These are phyloP conservation scores for Patiria pectinifera DNA, from an alignment of 53 echinoderm and acorn worm species.

Conservation along the genomic window DNA sequence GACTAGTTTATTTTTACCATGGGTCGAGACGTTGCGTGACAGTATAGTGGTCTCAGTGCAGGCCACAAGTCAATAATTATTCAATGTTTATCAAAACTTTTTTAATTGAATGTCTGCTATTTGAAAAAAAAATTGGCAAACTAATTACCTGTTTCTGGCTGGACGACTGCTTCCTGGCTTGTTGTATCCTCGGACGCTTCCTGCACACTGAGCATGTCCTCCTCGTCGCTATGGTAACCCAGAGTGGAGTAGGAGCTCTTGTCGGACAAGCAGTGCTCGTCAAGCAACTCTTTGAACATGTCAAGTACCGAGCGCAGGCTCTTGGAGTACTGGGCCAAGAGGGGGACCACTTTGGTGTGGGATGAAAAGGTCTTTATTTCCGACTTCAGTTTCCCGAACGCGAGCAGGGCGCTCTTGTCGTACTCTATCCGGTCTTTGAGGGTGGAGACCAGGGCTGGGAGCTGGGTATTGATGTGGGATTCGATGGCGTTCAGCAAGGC, in stretches of 20 bases:
- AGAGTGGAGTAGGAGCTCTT: conserved; percentile 49
- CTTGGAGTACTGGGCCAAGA: conserved; percentile 82
- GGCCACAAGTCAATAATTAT: background rate
- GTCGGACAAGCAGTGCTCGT: conserved; percentile 81
- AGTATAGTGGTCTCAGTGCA: no score
- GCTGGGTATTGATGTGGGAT: conserved; percentile 75
- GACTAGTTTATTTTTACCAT: no score
- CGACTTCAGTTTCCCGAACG: conserved; percentile 80
- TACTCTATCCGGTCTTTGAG: conserved; percentile 89
- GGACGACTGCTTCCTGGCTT: background rate
- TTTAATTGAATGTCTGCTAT: background rate
- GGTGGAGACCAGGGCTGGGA: conserved; percentile 73
- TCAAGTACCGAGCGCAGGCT: conserved; percentile 81
- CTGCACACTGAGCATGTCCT: conserved; percentile 69
- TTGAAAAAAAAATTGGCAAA: background rate
- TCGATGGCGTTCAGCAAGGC: conserved; percentile 88
- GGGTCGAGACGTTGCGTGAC: no score
- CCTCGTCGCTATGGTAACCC: conserved; percentile 74
- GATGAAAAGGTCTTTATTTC: conserved; percentile 89
- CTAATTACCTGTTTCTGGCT: conserved; percentile 34
- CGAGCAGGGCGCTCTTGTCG: conserved; percentile 91
- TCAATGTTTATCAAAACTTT: background rate
- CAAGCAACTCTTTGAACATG: conserved; percentile 73
- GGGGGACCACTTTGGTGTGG: conserved; percentile 86
- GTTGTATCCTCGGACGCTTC: conserved; percentile 29